Evolutionary conservation across 2,888 invertebrate genomes (phyloP).

Genomic region (Punctoribates punctum): DNA sequence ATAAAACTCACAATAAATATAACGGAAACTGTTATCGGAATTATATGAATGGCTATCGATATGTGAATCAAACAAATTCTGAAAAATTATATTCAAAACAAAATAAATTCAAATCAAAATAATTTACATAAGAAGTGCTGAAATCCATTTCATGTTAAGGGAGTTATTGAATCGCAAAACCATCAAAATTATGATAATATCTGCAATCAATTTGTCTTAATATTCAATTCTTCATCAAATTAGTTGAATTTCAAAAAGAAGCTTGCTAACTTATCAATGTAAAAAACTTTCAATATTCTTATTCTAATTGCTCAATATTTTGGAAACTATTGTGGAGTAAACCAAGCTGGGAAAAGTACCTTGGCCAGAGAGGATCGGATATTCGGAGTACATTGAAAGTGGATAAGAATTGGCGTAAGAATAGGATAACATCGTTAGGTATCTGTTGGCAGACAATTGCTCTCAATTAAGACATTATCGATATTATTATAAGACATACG

Average conservation of each 20-base stretch:
- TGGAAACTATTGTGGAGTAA: no score
- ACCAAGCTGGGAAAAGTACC: no score
- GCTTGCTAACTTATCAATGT: no score
- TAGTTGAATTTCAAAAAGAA: no score
- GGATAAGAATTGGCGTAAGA: constrained; percentile 30
- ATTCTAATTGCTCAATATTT: no score
- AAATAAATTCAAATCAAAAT: not conserved
- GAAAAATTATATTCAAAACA: not conserved
- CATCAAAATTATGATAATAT: not conserved
- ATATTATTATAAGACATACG: not conserved
- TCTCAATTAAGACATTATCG: not conserved
- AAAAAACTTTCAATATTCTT: no score
- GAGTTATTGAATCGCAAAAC: not conserved
- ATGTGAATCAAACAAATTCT: constrained; percentile 20
- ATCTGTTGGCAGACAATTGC: not conserved
- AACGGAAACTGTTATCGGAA: constrained; percentile 16
- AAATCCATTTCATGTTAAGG: constrained; percentile 7
- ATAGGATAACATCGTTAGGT: constrained; percentile 33
- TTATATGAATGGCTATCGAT: constrained; percentile 18
- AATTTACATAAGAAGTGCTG: not conserved
- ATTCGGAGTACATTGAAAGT: constrained; percentile 22
- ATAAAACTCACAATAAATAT: constrained; percentile 33
- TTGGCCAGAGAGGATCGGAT: constrained; percentile 24
- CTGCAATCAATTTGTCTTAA: not conserved
- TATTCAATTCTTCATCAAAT: not conserved